Percentiles rank a stretch among this genome's conserved stretches.
Evolutionary conservation across 2,797 vertebrate genomes (phyloP).

Genomic region (Oreonectes daqikongensis): DNA sequence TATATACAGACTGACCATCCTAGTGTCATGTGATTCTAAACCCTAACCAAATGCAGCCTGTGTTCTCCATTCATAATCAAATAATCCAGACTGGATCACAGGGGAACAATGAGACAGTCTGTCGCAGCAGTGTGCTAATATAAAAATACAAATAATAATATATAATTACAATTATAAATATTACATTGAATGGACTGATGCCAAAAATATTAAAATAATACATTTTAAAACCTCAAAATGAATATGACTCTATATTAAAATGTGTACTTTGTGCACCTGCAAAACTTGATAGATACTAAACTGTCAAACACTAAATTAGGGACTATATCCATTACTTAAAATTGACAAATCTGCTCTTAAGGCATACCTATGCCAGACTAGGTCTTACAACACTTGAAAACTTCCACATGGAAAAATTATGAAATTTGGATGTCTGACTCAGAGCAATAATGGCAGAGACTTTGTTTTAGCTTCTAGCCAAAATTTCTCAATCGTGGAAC

Average conservation of each 20-base stretch:
- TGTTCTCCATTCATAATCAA: slow-evolving; percentile 34
- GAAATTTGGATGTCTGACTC: slow-evolving; percentile 55
- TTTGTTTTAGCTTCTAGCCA: slow-evolving; percentile 54
- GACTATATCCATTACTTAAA: neutral
- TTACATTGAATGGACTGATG: too few species aligned
- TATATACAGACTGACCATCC: neutral
- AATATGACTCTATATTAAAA: neutral
- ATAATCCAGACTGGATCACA: slow-evolving; percentile 15
- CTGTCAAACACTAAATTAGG: neutral
- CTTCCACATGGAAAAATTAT: slow-evolving; percentile 34
- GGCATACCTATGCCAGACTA: neutral
- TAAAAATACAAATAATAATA: too few species aligned
- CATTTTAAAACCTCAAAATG: neutral
- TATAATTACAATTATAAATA: too few species aligned
- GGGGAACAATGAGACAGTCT: neutral
- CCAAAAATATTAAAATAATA: neutral
- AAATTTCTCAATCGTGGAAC: slow-evolving; percentile 63
- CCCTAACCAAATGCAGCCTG: slow-evolving; percentile 22
- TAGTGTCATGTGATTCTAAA: slow-evolving; percentile 12
- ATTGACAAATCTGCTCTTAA: neutral
- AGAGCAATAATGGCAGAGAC: slow-evolving; percentile 36
- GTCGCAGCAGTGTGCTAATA: neutral
- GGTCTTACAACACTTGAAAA: slow-evolving; percentile 16
- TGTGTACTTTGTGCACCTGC: neutral
- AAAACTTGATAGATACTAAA: neutral